Base-by-base conservation (phyloP, 1,140 invertebrate genomes). In the Rhopalosiphum maidis region DNA sequence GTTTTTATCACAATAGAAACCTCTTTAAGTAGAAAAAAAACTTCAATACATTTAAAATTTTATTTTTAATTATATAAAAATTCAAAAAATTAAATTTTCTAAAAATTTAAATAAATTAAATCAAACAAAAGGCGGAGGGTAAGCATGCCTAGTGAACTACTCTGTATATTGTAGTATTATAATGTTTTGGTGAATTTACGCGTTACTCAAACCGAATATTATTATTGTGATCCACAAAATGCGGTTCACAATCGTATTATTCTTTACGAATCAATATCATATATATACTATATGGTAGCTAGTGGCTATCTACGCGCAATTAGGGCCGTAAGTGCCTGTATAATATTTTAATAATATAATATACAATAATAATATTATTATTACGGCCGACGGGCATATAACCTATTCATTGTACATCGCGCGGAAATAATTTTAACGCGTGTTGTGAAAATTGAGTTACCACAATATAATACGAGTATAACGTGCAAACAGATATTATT, bases 301-400 rank as follows among this genome's bases (percentile, higher is more conserved):
- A n/a, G 30, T n/a, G 60, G 60, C n/a, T n/a, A 77, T n/a, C 60
- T 77, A 77, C 4, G n/a, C 30, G n/a, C 30, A n/a, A 77, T 77
- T 77, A 77, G 60, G n/a, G 30, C 60, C 30, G n/a, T n/a, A 77
- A 77, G 60, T 77, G 60, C 5, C 30, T n/a, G 5, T n/a, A n/a
- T 18, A n/a, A 15, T n/a, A 77, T 5, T n/a, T n/a, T 68, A 77
- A n/a, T n/a, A n/a, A 68, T n/a, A 2, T 77, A 77, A 77, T 77
- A 77, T 77, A 77, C 60, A 77, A n/a, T n/a, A 77, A 77, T 77
- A 77, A 77, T 77, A 77, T n/a, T n/a, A 77, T 77, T 68, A 68
- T 68, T 18, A 68, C n/a, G 15, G 60, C n/a, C 60, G 30, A 77
- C 60, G 60, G n/a, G 30, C 18, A 60, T 30, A 54, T 77, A 77